A percentile compares a stretch with the other conserved stretches of the same genome.
phyloP scores from a whole-genome alignment of 2,113 vertebrate genomes.

The Phyllostomus discolor region DNA sequence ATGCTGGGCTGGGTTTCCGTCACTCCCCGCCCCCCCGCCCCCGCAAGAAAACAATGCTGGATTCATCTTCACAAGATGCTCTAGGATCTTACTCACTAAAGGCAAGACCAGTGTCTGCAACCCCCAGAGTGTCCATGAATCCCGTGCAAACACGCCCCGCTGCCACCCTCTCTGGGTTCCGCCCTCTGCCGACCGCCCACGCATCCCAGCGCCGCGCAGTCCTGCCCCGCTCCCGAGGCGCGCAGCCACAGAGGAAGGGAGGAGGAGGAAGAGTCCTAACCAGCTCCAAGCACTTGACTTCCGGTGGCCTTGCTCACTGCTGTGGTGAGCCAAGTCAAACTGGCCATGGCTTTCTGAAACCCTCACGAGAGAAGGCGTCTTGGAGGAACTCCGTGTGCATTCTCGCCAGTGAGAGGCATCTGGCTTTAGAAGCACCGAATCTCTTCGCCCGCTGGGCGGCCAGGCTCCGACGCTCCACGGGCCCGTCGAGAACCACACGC shows the following conservation, averaged over 20 bases:
- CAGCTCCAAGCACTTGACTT: background rate
- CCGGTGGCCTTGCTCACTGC: background rate
- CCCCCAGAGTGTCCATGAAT: background rate
- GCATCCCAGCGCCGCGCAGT: background rate
- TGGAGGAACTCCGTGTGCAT: background rate
- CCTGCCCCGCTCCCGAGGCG: background rate
- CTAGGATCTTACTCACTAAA: background rate
- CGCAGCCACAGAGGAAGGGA: background rate
- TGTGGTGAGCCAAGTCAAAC: background rate
- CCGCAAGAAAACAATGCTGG: background rate
- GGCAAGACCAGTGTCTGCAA: background rate
- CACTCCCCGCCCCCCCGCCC: no score
- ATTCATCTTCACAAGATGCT: background rate
- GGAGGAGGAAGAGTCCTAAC: background rate
- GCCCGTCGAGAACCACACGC: background rate
- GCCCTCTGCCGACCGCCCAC: background rate
- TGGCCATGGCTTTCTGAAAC: background rate
- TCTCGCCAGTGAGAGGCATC: background rate
- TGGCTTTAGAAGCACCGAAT: background rate
- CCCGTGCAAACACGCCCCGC: rapidly evolving
- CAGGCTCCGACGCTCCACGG: background rate
- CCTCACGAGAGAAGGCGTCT: background rate
- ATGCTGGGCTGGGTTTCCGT: background rate
- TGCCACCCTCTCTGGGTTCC: background rate
- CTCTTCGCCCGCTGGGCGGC: background rate